Conservation (phyloP, 2,113 vertebrate species). For the Porphyrio hochstetteri region DNA sequence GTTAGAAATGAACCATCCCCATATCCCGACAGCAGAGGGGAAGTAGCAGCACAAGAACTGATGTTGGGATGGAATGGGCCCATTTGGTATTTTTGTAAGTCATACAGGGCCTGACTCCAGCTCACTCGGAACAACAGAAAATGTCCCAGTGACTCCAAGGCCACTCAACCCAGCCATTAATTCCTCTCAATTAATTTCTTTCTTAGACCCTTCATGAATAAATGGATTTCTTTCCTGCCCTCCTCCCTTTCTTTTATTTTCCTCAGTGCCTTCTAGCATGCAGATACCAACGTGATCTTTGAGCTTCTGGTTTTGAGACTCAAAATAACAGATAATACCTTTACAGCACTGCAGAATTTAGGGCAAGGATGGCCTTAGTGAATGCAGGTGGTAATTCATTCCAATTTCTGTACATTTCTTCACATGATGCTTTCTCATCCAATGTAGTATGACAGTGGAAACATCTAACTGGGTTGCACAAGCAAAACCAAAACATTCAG, state of each 20-base stretch:
- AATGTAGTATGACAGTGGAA: not conserved
- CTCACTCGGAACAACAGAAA: not conserved
- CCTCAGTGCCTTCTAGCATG: not conserved
- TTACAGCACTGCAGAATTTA: not conserved
- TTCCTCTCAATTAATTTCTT: not conserved
- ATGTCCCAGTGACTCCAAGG: not conserved
- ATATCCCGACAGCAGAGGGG: not conserved
- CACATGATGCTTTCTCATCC: not conserved
- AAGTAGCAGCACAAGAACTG: not conserved
- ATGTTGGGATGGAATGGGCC: not conserved
- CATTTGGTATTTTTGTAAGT: accelerated
- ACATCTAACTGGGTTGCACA: not conserved
- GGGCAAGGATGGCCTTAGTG: not conserved
- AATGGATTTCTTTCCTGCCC: accelerated
- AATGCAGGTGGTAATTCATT: not conserved
- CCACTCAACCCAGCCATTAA: not conserved
- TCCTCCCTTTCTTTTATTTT: accelerated
- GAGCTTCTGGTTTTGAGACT: not conserved
- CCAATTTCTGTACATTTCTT: not conserved
- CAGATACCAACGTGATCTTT: not conserved
- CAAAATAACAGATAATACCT: not conserved
- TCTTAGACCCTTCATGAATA: not conserved
- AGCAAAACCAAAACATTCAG: not conserved
- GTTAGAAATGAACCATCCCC: accelerated
- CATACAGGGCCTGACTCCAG: not conserved